Percentiles rank a stretch among this genome's conserved stretches.
Evolutionary conservation across 1,140 invertebrate species (phyloP).

Genomic region (Meloidogyne chitwoodi): DNA sequence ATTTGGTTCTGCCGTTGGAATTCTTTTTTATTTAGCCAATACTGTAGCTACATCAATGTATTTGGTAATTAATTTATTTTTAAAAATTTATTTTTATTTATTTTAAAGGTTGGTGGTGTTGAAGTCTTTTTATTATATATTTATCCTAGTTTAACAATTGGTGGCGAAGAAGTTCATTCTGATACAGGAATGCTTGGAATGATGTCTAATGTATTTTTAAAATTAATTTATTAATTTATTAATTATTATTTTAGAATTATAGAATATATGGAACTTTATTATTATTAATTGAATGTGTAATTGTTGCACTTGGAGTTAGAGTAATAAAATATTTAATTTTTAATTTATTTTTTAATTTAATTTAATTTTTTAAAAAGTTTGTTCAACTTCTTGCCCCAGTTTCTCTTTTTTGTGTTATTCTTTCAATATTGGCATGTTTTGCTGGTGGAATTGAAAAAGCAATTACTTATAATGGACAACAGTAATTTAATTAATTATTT

Average conservation of each 20-base stretch:
- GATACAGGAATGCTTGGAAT: conserved; percentile 50
- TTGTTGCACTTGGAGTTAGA: conserved; percentile 58
- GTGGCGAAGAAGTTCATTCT: conserved; percentile 46
- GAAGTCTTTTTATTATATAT: conserved; percentile 78
- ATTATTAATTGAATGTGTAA: conserved; percentile 52
- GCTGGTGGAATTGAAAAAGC: conserved; percentile 58
- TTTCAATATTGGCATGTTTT: conserved; percentile 55
- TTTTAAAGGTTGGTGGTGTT: conserved; percentile 76
- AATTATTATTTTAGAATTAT: conserved; percentile 45
- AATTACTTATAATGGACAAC: conserved; percentile 52
- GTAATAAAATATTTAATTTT: neutral
- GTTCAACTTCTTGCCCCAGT: conserved; percentile 57
- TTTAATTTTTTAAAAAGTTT: conserved; percentile 30
- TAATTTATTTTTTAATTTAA: neutral
- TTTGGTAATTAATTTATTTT: conserved; percentile 60
- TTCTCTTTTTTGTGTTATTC: conserved; percentile 55
- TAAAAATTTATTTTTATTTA: neutral
- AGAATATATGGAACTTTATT: conserved; percentile 56
- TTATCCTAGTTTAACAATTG: conserved; percentile 46
- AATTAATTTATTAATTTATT: neutral
- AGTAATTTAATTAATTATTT: conserved; percentile 11
- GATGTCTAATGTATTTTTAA: conserved; percentile 34
- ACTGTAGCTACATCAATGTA: conserved; percentile 98
- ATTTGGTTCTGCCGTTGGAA: conserved; percentile 94
- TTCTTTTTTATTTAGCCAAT: conserved; percentile 96